These are phyloP conservation scores for Melanerpes aurifrons DNA, from an alignment of 2,113 vertebrate species.

Conservation along the genomic window DNA sequence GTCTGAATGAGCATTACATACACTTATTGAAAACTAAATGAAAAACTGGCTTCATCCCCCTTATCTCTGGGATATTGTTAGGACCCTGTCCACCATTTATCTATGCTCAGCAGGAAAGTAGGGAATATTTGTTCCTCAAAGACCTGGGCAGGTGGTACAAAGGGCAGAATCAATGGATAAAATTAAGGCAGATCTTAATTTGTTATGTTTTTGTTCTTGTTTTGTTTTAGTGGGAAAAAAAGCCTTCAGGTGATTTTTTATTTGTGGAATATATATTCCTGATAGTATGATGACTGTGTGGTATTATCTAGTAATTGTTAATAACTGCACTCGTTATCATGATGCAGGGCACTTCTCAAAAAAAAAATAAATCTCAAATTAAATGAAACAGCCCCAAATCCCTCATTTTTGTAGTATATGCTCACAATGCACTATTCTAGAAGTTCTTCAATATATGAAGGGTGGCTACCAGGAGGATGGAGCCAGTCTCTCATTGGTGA, in stretches of 20 bases:
- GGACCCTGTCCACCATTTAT: neutral
- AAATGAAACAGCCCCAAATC: neutral
- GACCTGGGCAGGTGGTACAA: neutral
- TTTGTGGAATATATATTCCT: neutral
- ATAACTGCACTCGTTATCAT: neutral
- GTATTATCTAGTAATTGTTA: neutral
- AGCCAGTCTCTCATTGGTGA: too few relatives aligned
- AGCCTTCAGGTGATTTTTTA: neutral
- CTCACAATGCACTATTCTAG: neutral
- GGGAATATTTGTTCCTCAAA: neutral
- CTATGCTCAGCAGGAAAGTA: neutral
- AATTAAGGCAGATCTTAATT: neutral
- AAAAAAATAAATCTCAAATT: neutral
- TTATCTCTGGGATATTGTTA: neutral
- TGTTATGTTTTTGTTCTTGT: too few relatives aligned
- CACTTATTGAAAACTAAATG: neutral
- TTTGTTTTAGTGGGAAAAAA: neutral
- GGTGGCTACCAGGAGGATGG: too few relatives aligned
- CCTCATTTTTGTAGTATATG: neutral
- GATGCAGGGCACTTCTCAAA: neutral
- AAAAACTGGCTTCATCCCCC: neutral
- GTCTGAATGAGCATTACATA: neutral
- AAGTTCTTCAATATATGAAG: neutral
- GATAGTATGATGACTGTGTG: neutral
- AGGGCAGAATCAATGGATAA: neutral